phyloP scores from a whole-genome alignment of 2,797 vertebrate genomes.

The Spheniscus humboldti region DNA sequence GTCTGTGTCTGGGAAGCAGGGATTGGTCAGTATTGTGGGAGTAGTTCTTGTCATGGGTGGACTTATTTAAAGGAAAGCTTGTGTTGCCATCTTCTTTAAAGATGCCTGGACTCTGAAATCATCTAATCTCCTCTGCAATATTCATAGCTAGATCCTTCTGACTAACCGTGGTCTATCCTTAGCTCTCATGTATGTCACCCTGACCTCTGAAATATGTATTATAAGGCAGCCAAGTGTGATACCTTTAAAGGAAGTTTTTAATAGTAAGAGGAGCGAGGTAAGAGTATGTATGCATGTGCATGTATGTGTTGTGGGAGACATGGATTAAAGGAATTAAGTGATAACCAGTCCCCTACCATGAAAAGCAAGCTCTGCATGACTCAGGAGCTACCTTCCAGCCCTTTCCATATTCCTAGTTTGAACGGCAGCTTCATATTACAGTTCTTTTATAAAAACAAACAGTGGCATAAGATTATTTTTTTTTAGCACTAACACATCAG shows the following conservation, averaged over 20 bases:
- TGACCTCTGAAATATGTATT: background rate
- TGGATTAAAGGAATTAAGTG: background rate
- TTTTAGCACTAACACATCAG: background rate
- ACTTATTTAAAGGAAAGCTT: conserved; percentile 23
- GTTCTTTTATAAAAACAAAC: background rate
- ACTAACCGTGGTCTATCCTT: background rate
- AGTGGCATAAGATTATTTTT: background rate
- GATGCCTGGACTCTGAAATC: conserved; percentile 18
- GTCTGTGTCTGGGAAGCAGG: background rate
- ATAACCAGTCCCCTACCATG: background rate
- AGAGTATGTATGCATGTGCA: background rate
- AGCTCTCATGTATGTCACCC: background rate
- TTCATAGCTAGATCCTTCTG: background rate
- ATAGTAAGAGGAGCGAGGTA: background rate
- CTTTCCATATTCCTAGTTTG: background rate
- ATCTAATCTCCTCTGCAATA: background rate
- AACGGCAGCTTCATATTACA: background rate
- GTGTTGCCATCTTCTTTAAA: background rate
- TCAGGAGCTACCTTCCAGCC: background rate
- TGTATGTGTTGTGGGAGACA: background rate
- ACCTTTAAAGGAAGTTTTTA: background rate
- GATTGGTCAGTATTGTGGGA: conserved; percentile 9
- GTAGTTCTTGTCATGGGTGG: background rate
- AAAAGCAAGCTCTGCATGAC: background rate
- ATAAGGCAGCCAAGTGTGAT: background rate